A percentile compares a stretch with the other conserved stretches of the same genome.
These are phyloP conservation scores for Tenthredo notha DNA, from an alignment of 2,888 invertebrate species.

Conservation along the genomic window DNA sequence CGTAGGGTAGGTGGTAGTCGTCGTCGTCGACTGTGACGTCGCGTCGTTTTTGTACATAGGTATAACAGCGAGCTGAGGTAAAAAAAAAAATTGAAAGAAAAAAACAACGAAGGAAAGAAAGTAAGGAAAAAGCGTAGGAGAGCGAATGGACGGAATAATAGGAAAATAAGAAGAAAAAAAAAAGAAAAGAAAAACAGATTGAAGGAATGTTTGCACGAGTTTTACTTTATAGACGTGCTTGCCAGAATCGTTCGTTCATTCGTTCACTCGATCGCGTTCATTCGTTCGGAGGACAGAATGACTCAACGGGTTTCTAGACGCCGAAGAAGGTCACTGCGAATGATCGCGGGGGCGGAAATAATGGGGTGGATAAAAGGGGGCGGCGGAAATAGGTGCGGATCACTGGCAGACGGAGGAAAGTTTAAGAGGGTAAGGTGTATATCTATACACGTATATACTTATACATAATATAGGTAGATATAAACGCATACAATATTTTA, in stretches of 20 bases:
- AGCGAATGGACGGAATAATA: neutral
- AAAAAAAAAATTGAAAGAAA: neutral
- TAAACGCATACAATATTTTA: no score
- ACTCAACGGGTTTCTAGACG: conserved; percentile 3
- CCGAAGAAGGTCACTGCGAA: conserved; percentile 4
- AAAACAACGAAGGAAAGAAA: neutral
- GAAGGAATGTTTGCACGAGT: conserved; percentile 18
- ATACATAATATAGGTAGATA: neutral
- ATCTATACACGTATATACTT: no score
- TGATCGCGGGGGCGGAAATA: neutral
- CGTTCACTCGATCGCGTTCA: conserved; percentile 33
- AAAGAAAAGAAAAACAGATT: neutral
- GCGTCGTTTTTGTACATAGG: neutral
- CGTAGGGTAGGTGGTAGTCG: neutral
- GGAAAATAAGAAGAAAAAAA: neutral
- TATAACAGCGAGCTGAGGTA: neutral
- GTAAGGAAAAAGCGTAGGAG: neutral
- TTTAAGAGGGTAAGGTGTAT: neutral
- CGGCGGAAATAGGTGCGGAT: neutral
- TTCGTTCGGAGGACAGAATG: conserved; percentile 24
- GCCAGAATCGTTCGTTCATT: conserved; percentile 33
- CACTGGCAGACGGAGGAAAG: neutral
- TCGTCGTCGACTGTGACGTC: conserved; percentile 1
- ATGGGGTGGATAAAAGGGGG: neutral
- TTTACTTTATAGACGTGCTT: conserved; percentile 39